Evolutionary conservation across 2,113 vertebrate genomes (phyloP).

Genomic region (Sialia sialis): DNA sequence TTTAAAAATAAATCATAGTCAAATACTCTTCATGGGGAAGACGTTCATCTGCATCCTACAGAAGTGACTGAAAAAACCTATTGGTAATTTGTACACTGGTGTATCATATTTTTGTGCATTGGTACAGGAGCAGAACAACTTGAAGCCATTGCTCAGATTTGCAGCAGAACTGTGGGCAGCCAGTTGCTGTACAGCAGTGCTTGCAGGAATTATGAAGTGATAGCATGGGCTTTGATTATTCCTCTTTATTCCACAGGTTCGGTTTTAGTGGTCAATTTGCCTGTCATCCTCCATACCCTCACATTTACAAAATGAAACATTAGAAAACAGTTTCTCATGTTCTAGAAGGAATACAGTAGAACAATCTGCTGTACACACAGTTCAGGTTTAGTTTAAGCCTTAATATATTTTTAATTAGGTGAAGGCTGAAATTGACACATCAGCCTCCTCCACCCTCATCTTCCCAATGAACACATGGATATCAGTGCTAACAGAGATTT

Average conservation of each 20-base stretch:
- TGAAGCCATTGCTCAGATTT: slow-evolving; percentile 31
- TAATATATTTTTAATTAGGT: neutral
- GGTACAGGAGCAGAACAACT: slow-evolving; percentile 7
- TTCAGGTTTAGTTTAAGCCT: slow-evolving; percentile 19
- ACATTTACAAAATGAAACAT: neutral
- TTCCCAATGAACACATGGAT: neutral
- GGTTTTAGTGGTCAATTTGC: slow-evolving; percentile 18
- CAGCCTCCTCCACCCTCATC: neutral
- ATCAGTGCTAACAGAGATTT: neutral
- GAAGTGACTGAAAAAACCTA: neutral
- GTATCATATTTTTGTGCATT: neutral
- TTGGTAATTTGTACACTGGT: neutral
- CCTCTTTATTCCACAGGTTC: neutral
- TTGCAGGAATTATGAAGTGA: neutral
- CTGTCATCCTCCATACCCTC: neutral
- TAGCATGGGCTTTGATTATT: neutral
- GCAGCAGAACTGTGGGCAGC: slow-evolving; percentile 31
- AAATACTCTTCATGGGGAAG: neutral
- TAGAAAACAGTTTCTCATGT: neutral
- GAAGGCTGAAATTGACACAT: neutral
- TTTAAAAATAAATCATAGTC: slow-evolving; percentile 17
- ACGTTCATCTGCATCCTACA: neutral
- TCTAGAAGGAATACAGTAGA: neutral
- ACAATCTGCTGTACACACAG: neutral
- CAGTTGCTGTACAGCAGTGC: neutral